These are phyloP conservation scores for Ditylenchus weischeri DNA, from an alignment of 2,888 invertebrate genomes.

Conservation along the genomic window DNA sequence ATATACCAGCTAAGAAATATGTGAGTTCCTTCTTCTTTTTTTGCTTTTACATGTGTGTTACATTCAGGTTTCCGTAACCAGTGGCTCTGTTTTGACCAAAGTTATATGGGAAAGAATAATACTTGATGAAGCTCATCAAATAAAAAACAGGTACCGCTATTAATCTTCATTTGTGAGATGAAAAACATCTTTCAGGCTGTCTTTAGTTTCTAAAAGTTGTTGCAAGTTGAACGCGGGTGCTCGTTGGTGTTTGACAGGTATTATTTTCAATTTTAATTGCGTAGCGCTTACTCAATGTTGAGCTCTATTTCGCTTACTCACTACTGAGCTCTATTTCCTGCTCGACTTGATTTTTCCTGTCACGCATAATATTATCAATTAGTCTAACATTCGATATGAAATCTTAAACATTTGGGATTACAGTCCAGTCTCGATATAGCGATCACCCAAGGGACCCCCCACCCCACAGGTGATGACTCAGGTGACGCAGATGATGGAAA, in stretches of 20 bases:
- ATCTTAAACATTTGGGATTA: no score
- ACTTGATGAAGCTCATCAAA: slow-evolving; percentile 87
- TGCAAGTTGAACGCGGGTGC: slow-evolving; percentile 68
- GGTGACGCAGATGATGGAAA: no score
- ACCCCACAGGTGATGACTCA: no score
- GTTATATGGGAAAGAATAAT: slow-evolving; percentile 81
- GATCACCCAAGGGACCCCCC: no score
- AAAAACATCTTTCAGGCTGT: not conserved
- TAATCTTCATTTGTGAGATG: no score
- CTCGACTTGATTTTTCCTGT: no score
- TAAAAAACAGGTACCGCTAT: slow-evolving; percentile 71
- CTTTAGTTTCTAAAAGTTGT: slow-evolving; percentile 64
- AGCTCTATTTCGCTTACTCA: no score
- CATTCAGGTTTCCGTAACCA: slow-evolving; percentile 28
- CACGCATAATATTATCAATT: not conserved
- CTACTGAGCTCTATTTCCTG: no score
- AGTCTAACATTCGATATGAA: no score
- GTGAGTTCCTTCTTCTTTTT: not conserved
- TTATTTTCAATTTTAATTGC: not conserved
- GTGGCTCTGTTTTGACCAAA: slow-evolving; percentile 60
- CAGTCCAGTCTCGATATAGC: no score
- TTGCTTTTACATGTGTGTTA: slow-evolving; percentile 2
- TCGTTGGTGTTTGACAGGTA: slow-evolving; percentile 82
- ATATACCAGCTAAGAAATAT: not conserved
- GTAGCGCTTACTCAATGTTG: no score